Conservation (phyloP, 2,797 vertebrate genomes). For the Galago senegalensis region DNA sequence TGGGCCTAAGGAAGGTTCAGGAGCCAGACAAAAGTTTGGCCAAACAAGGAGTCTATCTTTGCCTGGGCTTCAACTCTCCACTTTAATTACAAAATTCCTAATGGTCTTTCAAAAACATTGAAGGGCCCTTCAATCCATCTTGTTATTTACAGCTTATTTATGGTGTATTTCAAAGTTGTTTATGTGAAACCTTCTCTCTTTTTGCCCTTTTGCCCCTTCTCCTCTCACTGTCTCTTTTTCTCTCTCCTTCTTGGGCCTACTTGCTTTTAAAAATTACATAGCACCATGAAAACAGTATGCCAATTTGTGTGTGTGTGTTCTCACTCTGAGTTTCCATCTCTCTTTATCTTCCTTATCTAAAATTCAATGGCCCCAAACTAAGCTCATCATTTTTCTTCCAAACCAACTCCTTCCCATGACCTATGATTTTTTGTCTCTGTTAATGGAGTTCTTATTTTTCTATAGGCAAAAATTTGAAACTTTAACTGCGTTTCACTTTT, state of each 20-base stretch:
- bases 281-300: background rate
- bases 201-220: background rate
- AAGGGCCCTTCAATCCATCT: background rate
- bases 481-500: background rate
- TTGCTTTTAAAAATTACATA: background rate
- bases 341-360: background rate
- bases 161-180: background rate
- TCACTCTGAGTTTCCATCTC: background rate
- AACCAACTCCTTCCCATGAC: background rate
- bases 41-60: background rate
- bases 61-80: background rate
- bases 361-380: background rate
- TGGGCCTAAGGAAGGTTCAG: background rate
- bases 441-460: background rate
- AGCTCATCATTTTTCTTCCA: background rate
- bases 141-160: background rate
- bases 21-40: background rate
- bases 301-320: background rate
- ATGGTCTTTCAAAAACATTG: background rate
- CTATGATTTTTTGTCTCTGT: background rate
- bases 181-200: background rate
- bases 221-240: background rate
- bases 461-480: background rate
- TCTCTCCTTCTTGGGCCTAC: background rate
- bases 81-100: background rate